Conservation (phyloP, 2,113 vertebrate genomes). For the Lycocorax pyrrhopterus region DNA sequence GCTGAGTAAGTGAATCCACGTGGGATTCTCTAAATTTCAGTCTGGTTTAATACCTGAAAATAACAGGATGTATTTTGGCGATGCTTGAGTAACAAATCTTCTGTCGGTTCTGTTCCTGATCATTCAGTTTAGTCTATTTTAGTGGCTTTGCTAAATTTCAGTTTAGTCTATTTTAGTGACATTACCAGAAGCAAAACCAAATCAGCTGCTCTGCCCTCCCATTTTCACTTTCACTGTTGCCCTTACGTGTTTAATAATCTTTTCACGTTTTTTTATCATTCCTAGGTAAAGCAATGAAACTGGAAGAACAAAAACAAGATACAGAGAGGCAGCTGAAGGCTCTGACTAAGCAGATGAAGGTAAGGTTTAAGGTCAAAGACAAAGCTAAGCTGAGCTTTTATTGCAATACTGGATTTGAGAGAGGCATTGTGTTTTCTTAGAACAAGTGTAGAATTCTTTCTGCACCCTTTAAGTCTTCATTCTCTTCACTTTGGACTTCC, state of each 20-base stretch:
- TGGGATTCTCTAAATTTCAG: not conserved
- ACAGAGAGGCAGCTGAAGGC: slow-evolving; percentile 87
- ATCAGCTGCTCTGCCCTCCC: not conserved
- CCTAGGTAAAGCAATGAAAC: slow-evolving; percentile 83
- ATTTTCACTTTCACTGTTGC: not conserved
- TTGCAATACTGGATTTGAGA: not conserved
- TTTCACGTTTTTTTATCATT: not conserved
- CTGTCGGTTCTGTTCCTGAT: not conserved
- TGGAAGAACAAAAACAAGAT: slow-evolving; percentile 90
- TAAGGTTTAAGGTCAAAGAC: slow-evolving; percentile 27
- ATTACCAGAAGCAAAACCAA: not conserved
- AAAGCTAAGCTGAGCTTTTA: not conserved
- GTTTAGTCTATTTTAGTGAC: not conserved
- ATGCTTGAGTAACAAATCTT: not conserved
- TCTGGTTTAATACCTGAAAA: not conserved
- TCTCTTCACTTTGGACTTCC: not conserved
- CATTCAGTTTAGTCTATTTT: not conserved
- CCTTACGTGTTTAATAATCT: not conserved
- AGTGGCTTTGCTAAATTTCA: not conserved
- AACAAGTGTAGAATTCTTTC: not conserved
- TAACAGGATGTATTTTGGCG: not conserved
- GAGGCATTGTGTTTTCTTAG: not conserved
- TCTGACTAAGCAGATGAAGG: slow-evolving; percentile 89
- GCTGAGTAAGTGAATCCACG: not conserved
- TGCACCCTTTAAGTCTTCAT: not conserved